A percentile compares a stretch with the other conserved stretches of the same genome.
phyloP scores from a whole-genome alignment of 2,888 invertebrate species.

The Volucella inflata region DNA sequence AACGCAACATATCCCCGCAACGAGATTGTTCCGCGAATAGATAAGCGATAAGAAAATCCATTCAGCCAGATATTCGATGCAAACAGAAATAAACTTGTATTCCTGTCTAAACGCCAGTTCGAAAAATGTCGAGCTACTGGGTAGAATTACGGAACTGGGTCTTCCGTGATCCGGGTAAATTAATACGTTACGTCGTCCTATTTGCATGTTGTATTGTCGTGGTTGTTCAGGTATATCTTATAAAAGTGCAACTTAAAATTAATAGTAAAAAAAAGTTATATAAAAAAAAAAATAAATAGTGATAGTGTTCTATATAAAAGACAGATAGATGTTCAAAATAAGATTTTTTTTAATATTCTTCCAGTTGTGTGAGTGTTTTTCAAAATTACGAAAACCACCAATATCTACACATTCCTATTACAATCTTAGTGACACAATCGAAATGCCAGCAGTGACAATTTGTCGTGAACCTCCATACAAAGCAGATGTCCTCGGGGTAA shows the following conservation, averaged over 20 bases:
- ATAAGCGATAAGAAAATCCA: conserved; percentile 47
- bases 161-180: conserved; percentile 84
- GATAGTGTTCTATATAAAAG: background rate
- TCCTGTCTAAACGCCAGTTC: conserved; percentile 23
- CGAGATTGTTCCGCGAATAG: conserved; percentile 68
- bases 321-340: background rate
- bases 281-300: background rate
- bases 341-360: conserved; percentile 61
- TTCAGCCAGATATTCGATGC: conserved; percentile 19
- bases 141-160: conserved; percentile 80
- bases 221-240: conserved; percentile 86
- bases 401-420: conserved; percentile 89
- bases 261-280: too few relatives aligned
- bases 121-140: conserved; percentile 80
- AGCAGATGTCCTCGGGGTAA: conserved; percentile 85
- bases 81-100: conserved; percentile 7
- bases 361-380: conserved; percentile 86
- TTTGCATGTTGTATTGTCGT: conserved; percentile 85
- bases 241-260: background rate
- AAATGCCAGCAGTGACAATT: conserved; percentile 88
- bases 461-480: conserved; percentile 88
- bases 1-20: conserved; percentile 59
- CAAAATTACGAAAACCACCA: conserved; percentile 86
- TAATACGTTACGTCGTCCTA: conserved; percentile 86
- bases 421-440: conserved; percentile 87